A percentile compares a stretch with the other conserved stretches of the same genome.
These are phyloP conservation scores for Peucedramus taeniatus DNA, from an alignment of 2,113 vertebrate species.

Conservation along the genomic window DNA sequence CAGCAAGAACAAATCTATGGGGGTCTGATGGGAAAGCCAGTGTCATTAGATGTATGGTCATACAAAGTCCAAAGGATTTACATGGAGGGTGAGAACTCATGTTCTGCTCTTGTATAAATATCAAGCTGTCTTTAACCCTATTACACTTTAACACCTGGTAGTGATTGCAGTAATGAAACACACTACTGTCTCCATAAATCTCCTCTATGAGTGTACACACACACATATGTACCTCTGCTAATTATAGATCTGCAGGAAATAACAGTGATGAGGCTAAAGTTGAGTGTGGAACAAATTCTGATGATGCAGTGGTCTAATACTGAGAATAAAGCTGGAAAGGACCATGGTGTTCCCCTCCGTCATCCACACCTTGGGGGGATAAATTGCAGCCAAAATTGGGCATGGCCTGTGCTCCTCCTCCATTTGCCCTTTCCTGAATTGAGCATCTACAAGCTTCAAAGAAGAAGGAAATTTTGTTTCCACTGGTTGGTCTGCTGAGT, in stretches of 20 bases:
- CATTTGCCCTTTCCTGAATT: neutral
- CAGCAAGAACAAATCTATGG: neutral
- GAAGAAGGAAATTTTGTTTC: constrained; percentile 43
- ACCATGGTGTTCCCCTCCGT: neutral
- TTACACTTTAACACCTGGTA: neutral
- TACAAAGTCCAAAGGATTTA: neutral
- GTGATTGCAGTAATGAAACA: neutral
- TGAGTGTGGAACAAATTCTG: neutral
- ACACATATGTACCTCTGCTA: neutral
- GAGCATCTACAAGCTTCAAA: constrained; percentile 28
- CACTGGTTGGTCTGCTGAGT: constrained; percentile 14
- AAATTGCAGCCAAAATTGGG: neutral
- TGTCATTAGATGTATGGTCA: neutral
- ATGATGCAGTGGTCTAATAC: neutral
- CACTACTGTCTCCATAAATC: neutral
- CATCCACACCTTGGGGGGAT: neutral
- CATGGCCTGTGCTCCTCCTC: neutral
- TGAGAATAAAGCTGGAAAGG: neutral
- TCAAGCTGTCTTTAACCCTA: neutral
- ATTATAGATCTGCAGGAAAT: neutral
- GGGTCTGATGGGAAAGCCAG: neutral
- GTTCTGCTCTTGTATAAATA: neutral
- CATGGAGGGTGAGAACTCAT: neutral
- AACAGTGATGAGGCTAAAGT: neutral
- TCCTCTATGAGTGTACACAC: rapidly evolving